Evolutionary conservation across 1,140 invertebrate species (phyloP), one percentile per base, ranked within the genome.

Genomic region (Apis florea): DNA sequence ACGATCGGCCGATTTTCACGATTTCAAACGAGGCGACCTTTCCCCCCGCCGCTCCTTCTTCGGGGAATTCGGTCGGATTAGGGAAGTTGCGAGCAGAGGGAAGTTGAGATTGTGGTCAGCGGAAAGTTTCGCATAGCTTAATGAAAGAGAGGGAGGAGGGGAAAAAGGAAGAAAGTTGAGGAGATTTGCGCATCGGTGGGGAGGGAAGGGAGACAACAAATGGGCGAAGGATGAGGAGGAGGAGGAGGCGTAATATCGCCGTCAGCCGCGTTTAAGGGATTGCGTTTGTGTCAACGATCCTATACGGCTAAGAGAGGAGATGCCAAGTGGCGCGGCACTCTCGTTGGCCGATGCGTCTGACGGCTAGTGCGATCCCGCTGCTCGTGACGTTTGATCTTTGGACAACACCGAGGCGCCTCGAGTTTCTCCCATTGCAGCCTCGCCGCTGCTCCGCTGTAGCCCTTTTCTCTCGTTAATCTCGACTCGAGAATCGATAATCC

Each of bases 321-420:
- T 75, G 53, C 70, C 74, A 82, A 86, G 83, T 86, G 85, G 72
- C 56, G 17, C n/a, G n/a, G n/a, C 78, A 31, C 74, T 72, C 84
- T 84, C 79, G 84, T 83, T 85, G 82, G 69, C 26, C 80, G 74
- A 81, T 89, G 82, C 77, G 86, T 79, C 85, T 88, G 80, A 82
- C 83, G 67, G 66, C 75, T 68, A 89, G 84, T 82, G 58, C 74
- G 83, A 82, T 71, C 77, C 82, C 53, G 47, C 78, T 63, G 66
- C 12, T 54, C 54, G 26, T 56, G 80, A 77, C 80, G 47, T 86
- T 63, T 78, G 64, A 86, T 86, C 84, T 78, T 77, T 56, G 59
- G 67, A 64, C 59, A 51, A 56, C 31, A 40, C 31, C 31, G 31
- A 64, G 31, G 17, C 64, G 31, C 24, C 53, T 68, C 53, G 61